Base-by-base conservation (phyloP, 1,140 invertebrate genomes). In the Penaeus japonicus region DNA sequence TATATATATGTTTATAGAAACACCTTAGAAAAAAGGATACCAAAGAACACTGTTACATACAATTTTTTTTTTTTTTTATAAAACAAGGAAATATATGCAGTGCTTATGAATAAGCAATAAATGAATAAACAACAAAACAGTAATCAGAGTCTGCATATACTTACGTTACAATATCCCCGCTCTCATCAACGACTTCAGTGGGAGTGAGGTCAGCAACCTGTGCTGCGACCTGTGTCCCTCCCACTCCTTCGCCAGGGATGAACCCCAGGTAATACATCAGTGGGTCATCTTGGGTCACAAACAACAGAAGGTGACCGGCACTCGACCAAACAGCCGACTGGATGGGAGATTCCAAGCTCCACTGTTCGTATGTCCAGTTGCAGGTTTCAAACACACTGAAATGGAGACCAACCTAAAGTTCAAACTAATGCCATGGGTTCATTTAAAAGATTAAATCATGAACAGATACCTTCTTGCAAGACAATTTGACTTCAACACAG, bases 281-380 rank as follows among this genome's bases (percentile, higher is more conserved):
- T 54, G 85, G 85, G 59, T 87, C 85, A 32, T 73, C 85, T 70
- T 87, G 85, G 20, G 85, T 87, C n/a, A 87, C 85, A 55, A 87
- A 87, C 24, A 87, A n/a, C 39, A 87, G 47, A 47, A 82, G 30
- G 53, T 87, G 85, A 35, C 85, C 85, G 4, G 22, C 39, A 57
- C 78, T 57, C 32, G 85, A 87, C 85, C 85, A 87, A 22, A 82
- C 85, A 54, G 85, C 85, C 10, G 85, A 87, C 79, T 82, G 59
- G n/a, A 87, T 53, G 0, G 85, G 85, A 15, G 78, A 87, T 32
- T 87, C 85, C 17, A 87, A 27, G 35, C 85, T 73, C 85, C 85
- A 87, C 79, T 82, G 62, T 22, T 87, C 85, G 20, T 87, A 87
- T 2, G 22, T 81, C 85, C 85, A 87, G 35, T 24, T 55, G 2